phyloP scores from a whole-genome alignment of 2,888 invertebrate genomes.

The Poecilus cupreus region DNA sequence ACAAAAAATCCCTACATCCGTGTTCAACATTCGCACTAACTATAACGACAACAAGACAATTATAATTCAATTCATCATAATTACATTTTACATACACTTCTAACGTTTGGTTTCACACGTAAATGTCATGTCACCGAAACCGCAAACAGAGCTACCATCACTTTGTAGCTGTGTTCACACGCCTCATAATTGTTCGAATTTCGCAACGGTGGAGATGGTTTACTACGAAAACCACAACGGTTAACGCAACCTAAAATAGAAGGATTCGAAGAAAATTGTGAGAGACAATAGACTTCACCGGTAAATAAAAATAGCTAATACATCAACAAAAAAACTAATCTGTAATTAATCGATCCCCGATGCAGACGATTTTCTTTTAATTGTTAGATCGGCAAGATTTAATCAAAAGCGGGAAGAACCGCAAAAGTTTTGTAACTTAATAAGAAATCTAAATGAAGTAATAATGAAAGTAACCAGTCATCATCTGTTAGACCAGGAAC shows the following conservation, averaged over 20 bases:
- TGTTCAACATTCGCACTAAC: constrained; percentile 28
- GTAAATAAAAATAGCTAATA: too few relatives aligned
- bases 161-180: neutral
- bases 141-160: constrained; percentile 12
- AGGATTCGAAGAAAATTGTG: neutral
- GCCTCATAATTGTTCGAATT: constrained; percentile 17
- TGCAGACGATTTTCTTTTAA: neutral
- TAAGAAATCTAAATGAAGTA: too few relatives aligned
- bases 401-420: too few relatives aligned
- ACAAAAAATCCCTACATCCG: constrained; percentile 25
- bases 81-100: constrained; percentile 5
- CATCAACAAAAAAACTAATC: too few relatives aligned
- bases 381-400: neutral
- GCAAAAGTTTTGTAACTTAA: too few relatives aligned
- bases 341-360: too few relatives aligned
- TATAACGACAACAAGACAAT: constrained; percentile 38
- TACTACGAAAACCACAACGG: neutral
- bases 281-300: too few relatives aligned
- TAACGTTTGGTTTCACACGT: constrained; percentile 25
- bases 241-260: neutral
- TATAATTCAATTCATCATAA: constrained; percentile 34
- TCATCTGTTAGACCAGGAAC: too few relatives aligned
- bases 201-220: neutral
- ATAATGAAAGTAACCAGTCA: too few relatives aligned
- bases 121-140: constrained; percentile 30